Conservation (phyloP, 2,797 vertebrate species). For the Mormyrops boulengeri region DNA sequence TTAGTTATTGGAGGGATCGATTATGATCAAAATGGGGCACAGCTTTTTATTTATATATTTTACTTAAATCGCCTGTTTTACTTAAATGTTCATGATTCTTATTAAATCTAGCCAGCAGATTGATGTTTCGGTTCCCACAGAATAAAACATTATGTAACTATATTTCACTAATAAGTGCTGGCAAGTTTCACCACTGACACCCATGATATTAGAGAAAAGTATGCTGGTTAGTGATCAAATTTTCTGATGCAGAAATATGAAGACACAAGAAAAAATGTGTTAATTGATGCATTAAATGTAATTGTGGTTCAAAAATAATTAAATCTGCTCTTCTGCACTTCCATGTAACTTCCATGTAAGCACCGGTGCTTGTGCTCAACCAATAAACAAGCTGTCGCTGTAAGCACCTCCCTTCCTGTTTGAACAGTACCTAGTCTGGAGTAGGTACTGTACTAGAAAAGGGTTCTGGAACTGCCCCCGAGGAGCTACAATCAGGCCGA, state of each 20-base stretch:
- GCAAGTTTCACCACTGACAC: not conserved
- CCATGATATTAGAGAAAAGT: not conserved
- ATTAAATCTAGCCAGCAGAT: not conserved
- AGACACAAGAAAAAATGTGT: not conserved
- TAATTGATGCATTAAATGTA: not conserved
- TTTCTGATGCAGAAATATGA: not conserved
- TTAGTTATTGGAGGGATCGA: not conserved
- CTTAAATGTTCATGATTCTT: not conserved
- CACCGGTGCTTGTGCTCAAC: not conserved
- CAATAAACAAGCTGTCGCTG: not conserved
- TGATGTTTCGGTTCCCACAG: not conserved
- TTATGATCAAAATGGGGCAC: not conserved
- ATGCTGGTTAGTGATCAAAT: not conserved
- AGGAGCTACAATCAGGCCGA: not conserved
- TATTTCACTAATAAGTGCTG: not conserved
- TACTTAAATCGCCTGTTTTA: not conserved
- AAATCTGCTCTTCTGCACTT: not conserved
- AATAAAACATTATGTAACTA: not conserved
- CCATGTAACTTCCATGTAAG: too few relatives aligned
- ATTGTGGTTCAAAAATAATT: not conserved
- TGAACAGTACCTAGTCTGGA: not conserved
- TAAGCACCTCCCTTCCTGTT: not conserved
- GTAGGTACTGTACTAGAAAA: not conserved
- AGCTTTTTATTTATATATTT: not conserved
- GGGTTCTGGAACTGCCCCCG: not conserved